Base-by-base conservation (phyloP, 2,113 vertebrate genomes). In the Scytalopus superciliaris region DNA sequence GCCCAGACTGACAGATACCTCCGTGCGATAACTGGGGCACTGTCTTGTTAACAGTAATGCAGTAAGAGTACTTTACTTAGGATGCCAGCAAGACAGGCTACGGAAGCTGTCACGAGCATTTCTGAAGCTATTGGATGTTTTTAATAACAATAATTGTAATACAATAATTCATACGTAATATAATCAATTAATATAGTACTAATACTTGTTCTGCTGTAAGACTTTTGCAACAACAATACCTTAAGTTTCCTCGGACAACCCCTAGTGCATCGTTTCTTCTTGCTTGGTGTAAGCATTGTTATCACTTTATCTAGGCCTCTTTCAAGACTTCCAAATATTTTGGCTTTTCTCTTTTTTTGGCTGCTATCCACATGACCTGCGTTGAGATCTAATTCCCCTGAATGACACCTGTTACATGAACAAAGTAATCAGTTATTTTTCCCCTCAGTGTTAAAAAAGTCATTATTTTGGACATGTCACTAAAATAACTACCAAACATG, bases 231-330 rank as follows among this genome's bases (percentile, higher is more conserved):
- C 40, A 79, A 30, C 3, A 14, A 60, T 95, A 99, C 99, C 98
- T 99, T 99, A 75, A 99, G 97, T 95, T 97, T 99, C 70, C 99
- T 98, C 2, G 99, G 99, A 24, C 95, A 96, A 3, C 98, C 98
- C 53, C 97, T 98, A 62, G 55, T 12, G 7, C 80, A 97, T 19
- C 90, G 98, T 91, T 98, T 98, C 96, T 83, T 99, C 97, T 99
- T 99, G 94, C 95, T 98, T 62, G 99, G 99, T 0, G 99, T 99
- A 42, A 99, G 98, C 98, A 99, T 99, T 23, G 98, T 99, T 95
- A 99, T 99, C 68, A 99, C 96, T 97, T 99, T 99, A 97, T 99
- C 99, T 78, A 99, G 94, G 31, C 99, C 98, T 91, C 98, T 98
- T 97, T 99, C 99, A 87, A 99, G 96, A 83, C 98, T 99, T 39